These are phyloP conservation scores for Heliocidaris tuberculata DNA, from an alignment of 35 echinoderm and acorn worm genomes.

Conservation along the genomic window DNA sequence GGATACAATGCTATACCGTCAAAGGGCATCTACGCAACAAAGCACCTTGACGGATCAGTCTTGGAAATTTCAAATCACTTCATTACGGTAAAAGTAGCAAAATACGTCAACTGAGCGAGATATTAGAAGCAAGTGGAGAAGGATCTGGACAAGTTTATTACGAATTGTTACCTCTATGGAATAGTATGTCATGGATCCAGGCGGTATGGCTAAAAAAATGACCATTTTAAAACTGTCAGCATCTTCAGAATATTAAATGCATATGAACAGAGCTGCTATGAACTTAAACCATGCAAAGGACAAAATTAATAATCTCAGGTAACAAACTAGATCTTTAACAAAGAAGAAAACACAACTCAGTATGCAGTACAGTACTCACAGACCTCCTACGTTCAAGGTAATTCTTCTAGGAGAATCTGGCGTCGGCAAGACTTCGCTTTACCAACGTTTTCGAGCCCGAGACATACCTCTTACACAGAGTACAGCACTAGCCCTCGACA, in stretches of 20 bases:
- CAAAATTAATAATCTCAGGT: not conserved
- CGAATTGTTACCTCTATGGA: not conserved
- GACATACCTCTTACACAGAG: constrained; percentile 57
- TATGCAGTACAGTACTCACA: constrained; percentile 77
- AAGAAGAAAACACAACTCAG: not conserved
- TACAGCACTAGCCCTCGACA: constrained; percentile 43
- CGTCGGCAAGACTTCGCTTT: constrained; percentile 92
- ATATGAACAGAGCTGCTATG: not conserved
- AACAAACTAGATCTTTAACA: not conserved
- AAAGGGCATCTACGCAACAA: not conserved
- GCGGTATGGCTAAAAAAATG: not conserved
- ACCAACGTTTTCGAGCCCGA: constrained; percentile 70
- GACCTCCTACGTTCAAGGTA: constrained; percentile 73
- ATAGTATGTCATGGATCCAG: not conserved
- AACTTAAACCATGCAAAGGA: not conserved
- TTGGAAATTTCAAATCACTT: not conserved
- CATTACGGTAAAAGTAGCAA: not conserved
- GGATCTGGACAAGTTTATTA: not conserved
- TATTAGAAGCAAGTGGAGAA: not conserved
- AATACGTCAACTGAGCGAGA: not conserved
- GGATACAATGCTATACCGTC: not conserved
- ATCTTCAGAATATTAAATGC: not conserved
- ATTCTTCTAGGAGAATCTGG: constrained; percentile 87
- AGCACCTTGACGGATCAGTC: not conserved
- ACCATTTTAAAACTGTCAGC: not conserved